Evolutionary conservation across 1,140 invertebrate species (phyloP), one percentile per base, ranked within the genome.

Genomic region (Homarus americanus): DNA sequence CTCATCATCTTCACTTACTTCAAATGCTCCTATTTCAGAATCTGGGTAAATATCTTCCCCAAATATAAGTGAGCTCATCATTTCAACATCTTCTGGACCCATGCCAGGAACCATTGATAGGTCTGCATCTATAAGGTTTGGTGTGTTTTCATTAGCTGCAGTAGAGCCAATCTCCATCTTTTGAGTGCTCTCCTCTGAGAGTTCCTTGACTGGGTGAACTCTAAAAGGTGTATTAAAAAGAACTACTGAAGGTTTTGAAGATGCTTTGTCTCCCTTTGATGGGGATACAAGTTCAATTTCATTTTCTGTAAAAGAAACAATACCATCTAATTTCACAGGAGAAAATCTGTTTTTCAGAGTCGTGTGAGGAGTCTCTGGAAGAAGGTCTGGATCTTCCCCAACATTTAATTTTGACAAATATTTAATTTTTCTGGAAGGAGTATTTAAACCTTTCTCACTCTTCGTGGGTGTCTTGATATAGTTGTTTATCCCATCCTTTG

Each of bases 281-380:
- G 88, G 88, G 40, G 88, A 90, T 7, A 84, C 1, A 73, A 90
- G 78, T 63, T 90, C 88, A 53, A 90, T 41, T 82, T 90, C 88
- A 78, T 44, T 76, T 76, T 90, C 88, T 75, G 44, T 28, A 73
- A 44, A 75, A 40, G 41, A 83, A 40, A 78, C 80, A 83, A 84
- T 53, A 28, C 34, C 36, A 63, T 34, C 72, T n/a, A 83, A 38
- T n/a, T 90, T 90, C 24, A 83, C 41, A 12, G 88, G 38, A n/a
- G 49, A 53, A 20, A 4, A 34, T 3, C 12, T 1, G 36, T 83
- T n/a, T n/a, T 40, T 5, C n/a, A 12, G 34, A 58, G 10, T 34
- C 28, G 44, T 69, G 1, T 3, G 15, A 72, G 82, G 82, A n/a
- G 82, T 83, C n/a, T 53, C 75, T 63, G 69, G 80, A 76, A 73